Conservation (phyloP, 2,113 vertebrate genomes). For the Hypomesus transpacificus region DNA sequence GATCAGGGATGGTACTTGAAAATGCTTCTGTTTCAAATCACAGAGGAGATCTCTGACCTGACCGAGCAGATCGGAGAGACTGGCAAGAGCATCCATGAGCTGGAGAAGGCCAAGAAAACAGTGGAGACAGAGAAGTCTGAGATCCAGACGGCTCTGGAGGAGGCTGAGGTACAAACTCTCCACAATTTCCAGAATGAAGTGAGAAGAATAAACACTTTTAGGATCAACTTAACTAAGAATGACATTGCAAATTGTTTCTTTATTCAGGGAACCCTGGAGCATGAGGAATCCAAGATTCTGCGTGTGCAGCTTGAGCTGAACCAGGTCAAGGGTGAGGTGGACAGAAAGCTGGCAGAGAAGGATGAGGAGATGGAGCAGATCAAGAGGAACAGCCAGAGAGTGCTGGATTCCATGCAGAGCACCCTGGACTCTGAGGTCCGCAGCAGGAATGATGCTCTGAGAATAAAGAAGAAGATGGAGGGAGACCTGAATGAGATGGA, state of each 20-base stretch:
- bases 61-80: constrained; percentile 6
- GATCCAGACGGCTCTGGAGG: constrained; percentile 10
- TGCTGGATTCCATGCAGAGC: constrained; percentile 72
- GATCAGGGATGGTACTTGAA: too few species aligned
- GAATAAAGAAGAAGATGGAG: constrained; percentile 78
- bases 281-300: constrained; percentile 79
- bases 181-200: too few species aligned
- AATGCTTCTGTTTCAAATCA: background rate
- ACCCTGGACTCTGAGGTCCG: constrained; percentile 72
- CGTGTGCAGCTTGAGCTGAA: constrained; percentile 74
- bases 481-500: constrained; percentile 64
- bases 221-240: too few species aligned
- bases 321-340: constrained; percentile 77
- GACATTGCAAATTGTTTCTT: background rate
- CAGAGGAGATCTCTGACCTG: constrained; percentile 10
- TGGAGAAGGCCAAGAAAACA: constrained; percentile 5
- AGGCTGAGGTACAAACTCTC: constrained; percentile 1
- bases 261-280: constrained; percentile 66
- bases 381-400: constrained; percentile 74
- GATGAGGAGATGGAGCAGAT: constrained; percentile 79
- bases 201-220: too few species aligned
- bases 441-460: constrained; percentile 69
- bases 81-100: constrained; percentile 15
- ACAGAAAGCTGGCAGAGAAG: constrained; percentile 73
- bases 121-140: constrained; percentile 14